Conservation (phyloP, 2,113 vertebrate genomes). For the Brachypteracias leptosomus region DNA sequence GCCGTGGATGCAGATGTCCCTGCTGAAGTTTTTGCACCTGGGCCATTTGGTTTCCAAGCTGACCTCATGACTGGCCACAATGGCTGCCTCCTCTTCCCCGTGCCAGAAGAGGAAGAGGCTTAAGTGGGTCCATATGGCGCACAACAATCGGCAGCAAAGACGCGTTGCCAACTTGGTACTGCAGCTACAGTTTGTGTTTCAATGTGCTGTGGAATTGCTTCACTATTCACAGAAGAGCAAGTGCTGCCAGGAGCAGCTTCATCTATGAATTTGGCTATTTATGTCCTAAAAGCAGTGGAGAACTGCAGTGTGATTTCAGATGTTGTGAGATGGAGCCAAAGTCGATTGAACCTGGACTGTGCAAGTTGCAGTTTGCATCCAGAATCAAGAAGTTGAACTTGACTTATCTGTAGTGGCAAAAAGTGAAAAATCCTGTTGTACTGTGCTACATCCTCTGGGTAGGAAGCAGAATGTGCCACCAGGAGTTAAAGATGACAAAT, state of each 20-base stretch:
- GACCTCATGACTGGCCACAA: constrained; percentile 66
- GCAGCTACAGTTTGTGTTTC: constrained; percentile 64
- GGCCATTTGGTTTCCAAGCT: constrained; percentile 59
- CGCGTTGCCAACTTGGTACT: constrained; percentile 56
- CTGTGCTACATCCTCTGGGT: background rate
- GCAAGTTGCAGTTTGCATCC: constrained; percentile 24
- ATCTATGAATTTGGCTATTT: constrained; percentile 75
- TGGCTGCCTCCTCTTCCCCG: constrained; percentile 46
- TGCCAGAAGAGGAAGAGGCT: constrained; percentile 68
- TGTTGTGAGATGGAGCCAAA: constrained; percentile 64
- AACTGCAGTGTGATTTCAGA: constrained; percentile 63
- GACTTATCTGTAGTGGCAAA: background rate
- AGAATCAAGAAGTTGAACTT: constrained; percentile 20
- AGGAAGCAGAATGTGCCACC: background rate
- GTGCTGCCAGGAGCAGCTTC: constrained; percentile 68
- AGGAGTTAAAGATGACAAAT: background rate
- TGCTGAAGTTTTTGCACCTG: constrained; percentile 70
- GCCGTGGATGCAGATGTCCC: constrained; percentile 65
- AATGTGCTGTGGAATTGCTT: constrained; percentile 63
- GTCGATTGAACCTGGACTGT: constrained; percentile 64
- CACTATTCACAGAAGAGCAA: constrained; percentile 67
- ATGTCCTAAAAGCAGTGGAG: constrained; percentile 63
- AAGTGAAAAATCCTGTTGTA: background rate
- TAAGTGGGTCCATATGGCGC: constrained; percentile 74
- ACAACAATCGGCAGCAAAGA: constrained; percentile 63